Evolutionary conservation across 2,113 vertebrate genomes (phyloP), one percentile per base, ranked within the genome.

Genomic region (Parotia lawesii): DNA sequence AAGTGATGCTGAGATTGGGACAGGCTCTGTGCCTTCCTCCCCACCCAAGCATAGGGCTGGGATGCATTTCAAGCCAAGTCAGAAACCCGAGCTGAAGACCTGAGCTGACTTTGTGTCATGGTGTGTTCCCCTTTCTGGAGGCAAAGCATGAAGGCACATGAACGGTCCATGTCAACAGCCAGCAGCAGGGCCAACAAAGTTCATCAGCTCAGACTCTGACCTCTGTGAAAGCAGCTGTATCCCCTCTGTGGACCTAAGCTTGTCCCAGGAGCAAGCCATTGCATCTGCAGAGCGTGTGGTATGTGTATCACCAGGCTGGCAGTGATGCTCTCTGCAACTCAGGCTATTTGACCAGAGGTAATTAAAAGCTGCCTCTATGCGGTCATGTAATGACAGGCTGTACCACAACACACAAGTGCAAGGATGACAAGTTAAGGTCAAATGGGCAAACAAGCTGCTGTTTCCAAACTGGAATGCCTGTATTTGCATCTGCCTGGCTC

Each of bases 1-100:
- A 45, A 19, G 10, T 33, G 33, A 31, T n/a, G 9, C n/a, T 48
- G 84, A 20, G 56, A 22, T 2, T 5, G 9, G 4, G 19, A 11
- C n/a, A 72, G 44, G 23, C 33, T 66, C 27, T 24, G 29, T 38
- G 53, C 18, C 78, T 28, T 72, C 21, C 24, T 38, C 4, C 9
- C 3, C 0, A 2, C 45, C 44, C 1, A 1, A 12, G 23, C 29
- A 38, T 7, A 27, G 21, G 33, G 29, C 47, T 4, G 45, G 6
- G 22, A 31, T n/a, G 10, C 31, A 37, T 37, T 80, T 53, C 24
- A 53, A 92, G 29, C 11, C 1, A 8, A 85, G 25, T 25, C 48
- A 65, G 23, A 77, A 71, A 54, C 14, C 11, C 38, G 51, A 87
- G 47, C 20, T 53, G 11, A 61, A 69, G 37, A 40, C 6, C 14